phyloP scores from a whole-genome alignment of 2,888 invertebrate genomes.

The Drosophila mimetica region DNA sequence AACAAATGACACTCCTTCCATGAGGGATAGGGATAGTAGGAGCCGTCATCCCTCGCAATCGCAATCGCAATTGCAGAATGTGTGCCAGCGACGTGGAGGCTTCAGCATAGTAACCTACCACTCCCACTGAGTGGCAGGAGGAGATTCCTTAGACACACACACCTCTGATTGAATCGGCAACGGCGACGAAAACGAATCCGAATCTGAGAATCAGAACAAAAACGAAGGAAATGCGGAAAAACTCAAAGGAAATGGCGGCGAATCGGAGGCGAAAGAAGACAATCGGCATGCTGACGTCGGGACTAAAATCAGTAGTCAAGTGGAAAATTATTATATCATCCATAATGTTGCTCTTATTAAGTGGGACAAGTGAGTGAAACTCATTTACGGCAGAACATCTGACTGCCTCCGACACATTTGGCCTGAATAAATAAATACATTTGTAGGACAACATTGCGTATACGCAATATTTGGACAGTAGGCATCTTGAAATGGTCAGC shows the following conservation, averaged over 20 bases:
- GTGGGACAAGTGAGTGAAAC: slow-evolving; percentile 81
- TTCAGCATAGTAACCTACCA: background rate
- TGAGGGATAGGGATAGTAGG: slow-evolving; percentile 24
- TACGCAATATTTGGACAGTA: slow-evolving; percentile 31
- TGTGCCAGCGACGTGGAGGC: slow-evolving; percentile 26
- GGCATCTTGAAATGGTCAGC: slow-evolving; percentile 4
- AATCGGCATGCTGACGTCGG: slow-evolving; percentile 69
- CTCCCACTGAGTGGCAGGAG: slow-evolving; percentile 25
- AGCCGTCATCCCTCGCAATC: slow-evolving; percentile 22
- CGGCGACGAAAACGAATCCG: background rate
- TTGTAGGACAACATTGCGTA: slow-evolving; percentile 10
- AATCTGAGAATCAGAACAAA: slow-evolving; percentile 4
- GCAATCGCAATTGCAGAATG: slow-evolving; percentile 32
- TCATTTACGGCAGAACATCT: slow-evolving; percentile 22
- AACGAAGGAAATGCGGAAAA: slow-evolving; percentile 43
- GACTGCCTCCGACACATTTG: slow-evolving; percentile 34
- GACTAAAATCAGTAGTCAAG: slow-evolving; percentile 80
- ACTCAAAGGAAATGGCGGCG: slow-evolving; percentile 55
- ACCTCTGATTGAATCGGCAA: slow-evolving; percentile 33
- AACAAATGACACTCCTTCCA: slow-evolving; percentile 35
- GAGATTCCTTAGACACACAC: slow-evolving; percentile 32
- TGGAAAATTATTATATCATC: slow-evolving; percentile 84
- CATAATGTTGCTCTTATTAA: slow-evolving; percentile 82
- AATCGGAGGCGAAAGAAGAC: slow-evolving; percentile 74
- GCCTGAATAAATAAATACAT: slow-evolving; percentile 19